These are phyloP conservation scores for Trichopria drosophilae DNA, from an alignment of 2,888 invertebrate species.

Conservation along the genomic window DNA sequence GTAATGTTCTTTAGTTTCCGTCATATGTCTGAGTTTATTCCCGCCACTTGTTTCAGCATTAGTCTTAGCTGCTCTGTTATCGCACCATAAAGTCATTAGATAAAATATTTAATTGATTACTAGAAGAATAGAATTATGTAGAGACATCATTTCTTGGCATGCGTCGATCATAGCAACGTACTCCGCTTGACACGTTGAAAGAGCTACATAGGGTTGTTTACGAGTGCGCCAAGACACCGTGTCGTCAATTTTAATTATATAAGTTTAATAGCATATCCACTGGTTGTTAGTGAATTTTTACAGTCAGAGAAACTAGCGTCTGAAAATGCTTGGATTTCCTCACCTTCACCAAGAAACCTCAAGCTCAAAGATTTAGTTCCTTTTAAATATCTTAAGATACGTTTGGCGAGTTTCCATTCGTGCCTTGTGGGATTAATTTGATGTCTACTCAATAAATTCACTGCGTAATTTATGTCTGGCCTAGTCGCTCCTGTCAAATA, in stretches of 20 bases:
- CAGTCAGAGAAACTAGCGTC: background rate
- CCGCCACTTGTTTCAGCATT: slow-evolving; percentile 22
- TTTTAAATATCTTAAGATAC: slow-evolving; percentile 22
- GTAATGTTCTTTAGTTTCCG: slow-evolving; percentile 24
- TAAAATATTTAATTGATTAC: background rate
- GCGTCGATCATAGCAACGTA: slow-evolving; percentile 1
- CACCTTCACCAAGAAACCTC: background rate
- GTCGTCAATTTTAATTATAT: slow-evolving; percentile 4
- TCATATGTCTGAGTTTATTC: slow-evolving; percentile 25
- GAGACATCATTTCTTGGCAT: background rate
- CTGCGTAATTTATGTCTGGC: slow-evolving; percentile 17
- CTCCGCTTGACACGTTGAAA: background rate
- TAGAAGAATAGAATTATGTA: background rate
- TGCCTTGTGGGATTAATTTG: slow-evolving; percentile 16
- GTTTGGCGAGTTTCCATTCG: slow-evolving; percentile 22
- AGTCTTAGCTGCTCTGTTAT: slow-evolving; percentile 29
- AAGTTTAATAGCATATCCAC: background rate
- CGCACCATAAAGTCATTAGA: slow-evolving; percentile 2
- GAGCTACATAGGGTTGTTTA: no score
- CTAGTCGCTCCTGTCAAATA: slow-evolving; percentile 29
- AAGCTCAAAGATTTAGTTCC: background rate
- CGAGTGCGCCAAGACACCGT: background rate
- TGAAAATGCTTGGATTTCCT: background rate
- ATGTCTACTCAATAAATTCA: slow-evolving; percentile 28
- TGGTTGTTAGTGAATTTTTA: slow-evolving; percentile 3